phyloP scores from a whole-genome alignment of 2,888 invertebrate species.

The Bhutanitis thaidina region DNA sequence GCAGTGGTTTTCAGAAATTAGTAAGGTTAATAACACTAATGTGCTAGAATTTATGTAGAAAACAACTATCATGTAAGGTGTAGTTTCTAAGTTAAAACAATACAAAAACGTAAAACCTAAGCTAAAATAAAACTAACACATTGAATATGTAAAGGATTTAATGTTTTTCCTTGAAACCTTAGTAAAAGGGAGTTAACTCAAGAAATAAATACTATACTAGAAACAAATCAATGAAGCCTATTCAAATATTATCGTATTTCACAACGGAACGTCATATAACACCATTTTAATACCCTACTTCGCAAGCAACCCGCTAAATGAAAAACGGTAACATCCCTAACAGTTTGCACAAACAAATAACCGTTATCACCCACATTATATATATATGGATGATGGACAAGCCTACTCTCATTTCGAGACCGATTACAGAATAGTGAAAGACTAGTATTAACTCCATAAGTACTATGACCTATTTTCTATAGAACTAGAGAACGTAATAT shows the following conservation, averaged over 20 bases:
- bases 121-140: too few relatives aligned
- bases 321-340: conserved; percentile 66
- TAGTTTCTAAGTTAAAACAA: too few relatives aligned
- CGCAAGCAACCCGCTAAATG: conserved; percentile 48
- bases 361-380: conserved; percentile 71
- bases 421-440: conserved; percentile 17
- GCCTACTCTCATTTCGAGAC: conserved; percentile 49
- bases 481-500: conserved; percentile 4
- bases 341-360: conserved; percentile 55
- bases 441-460: conserved; percentile 15
- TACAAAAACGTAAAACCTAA: too few relatives aligned
- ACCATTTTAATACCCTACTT: conserved; percentile 33
- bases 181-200: too few relatives aligned
- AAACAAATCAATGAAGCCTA: too few relatives aligned
- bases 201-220: too few relatives aligned
- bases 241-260: neutral
- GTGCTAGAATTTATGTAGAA: too few relatives aligned
- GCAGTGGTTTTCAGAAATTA: too few relatives aligned
- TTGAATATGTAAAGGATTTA: too few relatives aligned
- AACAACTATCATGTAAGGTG: too few relatives aligned
- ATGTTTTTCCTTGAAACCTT: too few relatives aligned
- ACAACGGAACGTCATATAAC: conserved; percentile 25
- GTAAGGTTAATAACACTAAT: too few relatives aligned
- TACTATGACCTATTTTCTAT: conserved; percentile 16
- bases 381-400: conserved; percentile 38